A percentile compares a stretch with the other conserved stretches of the same genome.
phyloP scores from a whole-genome alignment of 2,797 vertebrate genomes.

The Uromys caudimaculatus region DNA sequence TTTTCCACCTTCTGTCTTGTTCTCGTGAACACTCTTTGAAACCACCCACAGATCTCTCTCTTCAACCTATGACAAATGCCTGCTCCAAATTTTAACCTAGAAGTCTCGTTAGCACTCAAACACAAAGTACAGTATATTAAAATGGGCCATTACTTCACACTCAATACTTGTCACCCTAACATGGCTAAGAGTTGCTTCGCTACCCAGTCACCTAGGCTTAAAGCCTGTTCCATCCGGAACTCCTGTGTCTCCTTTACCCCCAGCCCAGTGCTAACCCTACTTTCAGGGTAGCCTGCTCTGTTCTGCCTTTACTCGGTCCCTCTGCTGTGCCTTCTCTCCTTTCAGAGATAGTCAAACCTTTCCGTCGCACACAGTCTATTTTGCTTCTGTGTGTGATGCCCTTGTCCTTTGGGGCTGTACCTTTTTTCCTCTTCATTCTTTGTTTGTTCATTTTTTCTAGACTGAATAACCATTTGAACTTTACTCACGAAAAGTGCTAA shows the following conservation, averaged over 20 bases:
- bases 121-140: not conserved
- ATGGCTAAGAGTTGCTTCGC: not conserved
- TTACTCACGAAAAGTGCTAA: not conserved
- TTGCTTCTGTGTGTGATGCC: not conserved
- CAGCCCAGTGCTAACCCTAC: not conserved
- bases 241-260: not conserved
- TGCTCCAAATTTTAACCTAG: not conserved
- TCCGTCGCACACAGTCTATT: not conserved
- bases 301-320: not conserved
- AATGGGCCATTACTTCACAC: not conserved
- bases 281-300: not conserved
- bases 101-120: not conserved
- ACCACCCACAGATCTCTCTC: not conserved
- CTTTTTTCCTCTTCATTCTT: conserved; percentile 18
- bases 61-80: not conserved
- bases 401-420: not conserved
- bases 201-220: not conserved
- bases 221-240: not conserved
- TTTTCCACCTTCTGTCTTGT: not conserved
- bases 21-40: not conserved
- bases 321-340: not conserved
- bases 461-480: conserved; percentile 9
- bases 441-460: conserved; percentile 27
- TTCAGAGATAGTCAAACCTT: not conserved
- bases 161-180: not conserved